Evolutionary conservation across 2,888 invertebrate species (phyloP), one percentile per base, ranked within the genome.

Genomic region (Melitaea athalia): DNA sequence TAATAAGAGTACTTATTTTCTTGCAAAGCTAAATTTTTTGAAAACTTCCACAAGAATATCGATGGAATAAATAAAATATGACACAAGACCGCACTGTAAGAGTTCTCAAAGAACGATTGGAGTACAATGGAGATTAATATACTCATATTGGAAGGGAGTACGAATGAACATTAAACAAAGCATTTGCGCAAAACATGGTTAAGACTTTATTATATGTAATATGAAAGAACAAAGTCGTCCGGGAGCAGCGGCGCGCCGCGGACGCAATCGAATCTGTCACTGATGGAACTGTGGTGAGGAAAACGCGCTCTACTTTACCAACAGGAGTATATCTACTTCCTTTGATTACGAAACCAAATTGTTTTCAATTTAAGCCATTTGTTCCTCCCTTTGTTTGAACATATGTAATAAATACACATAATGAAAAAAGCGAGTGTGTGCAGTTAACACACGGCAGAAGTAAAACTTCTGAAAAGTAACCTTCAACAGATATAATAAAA

Each of bases 251-350:
- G 12, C 17, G 12, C 17, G 14, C 47, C 24, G 12, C 24, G 24
- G 52, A 17, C 52, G 59, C 24, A 52, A 63, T 57, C 63, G 59
- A 43, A 47, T 55, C 43, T 55, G 31, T 17, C n/a, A 52, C 12
- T 45, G 53, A 45, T 12, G 17, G 47, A 12, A 59, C 52, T 47
- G 60, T 42, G 64, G 55, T 47, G 53, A 68, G 47, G 55, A 61
- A 68, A 64, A 47, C 60, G 53, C 68, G 68, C 68, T 55, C 31
- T 49, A 49, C 31, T 61, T 60, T 49, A 55, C 49, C 38, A 47
- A 60, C 55, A 60, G 24, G 45, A 60, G 49, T 60, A 38, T n/a
- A 42, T 68, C 50, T 31, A 33, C 31, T 12, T 55, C 15, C 12
- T 61, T 49, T 49, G 53, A 60, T 64, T 64, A 43, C 17, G 31